Conservation (phyloP, 2,113 vertebrate genomes). For the Polypterus senegalus region DNA sequence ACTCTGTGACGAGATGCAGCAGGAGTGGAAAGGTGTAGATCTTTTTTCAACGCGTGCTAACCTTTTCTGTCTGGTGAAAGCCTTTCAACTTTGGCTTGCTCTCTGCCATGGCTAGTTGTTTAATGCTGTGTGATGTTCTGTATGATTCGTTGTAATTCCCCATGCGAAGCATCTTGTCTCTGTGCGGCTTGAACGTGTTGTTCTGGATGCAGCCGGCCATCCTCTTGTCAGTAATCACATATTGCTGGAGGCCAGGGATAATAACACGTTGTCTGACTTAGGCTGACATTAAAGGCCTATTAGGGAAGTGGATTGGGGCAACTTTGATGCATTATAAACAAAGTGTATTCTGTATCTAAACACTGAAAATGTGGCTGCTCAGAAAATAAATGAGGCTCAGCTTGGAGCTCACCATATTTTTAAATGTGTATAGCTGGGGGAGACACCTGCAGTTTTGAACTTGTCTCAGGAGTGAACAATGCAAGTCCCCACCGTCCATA, state of each 20-base stretch:
- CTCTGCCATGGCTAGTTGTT: background rate
- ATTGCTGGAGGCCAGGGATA: background rate
- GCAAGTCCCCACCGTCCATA: too few species aligned
- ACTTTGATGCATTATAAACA: background rate
- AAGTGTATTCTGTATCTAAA: too few species aligned
- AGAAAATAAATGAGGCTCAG: too few species aligned
- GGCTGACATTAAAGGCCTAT: slow-evolving; percentile 7
- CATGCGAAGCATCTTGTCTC: background rate
- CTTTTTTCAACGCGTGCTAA: too few species aligned
- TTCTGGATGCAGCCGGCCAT: background rate
- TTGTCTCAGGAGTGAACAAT: too few species aligned
- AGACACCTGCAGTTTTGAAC: too few species aligned
- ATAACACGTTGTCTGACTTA: background rate
- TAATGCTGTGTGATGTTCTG: background rate
- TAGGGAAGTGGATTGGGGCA: slow-evolving; percentile 1
- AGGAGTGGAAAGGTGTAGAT: too few species aligned
- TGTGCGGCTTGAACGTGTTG: background rate
- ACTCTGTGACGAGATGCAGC: too few species aligned
- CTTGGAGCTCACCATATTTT: too few species aligned
- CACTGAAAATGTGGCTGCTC: too few species aligned
- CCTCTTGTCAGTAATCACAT: slow-evolving; percentile 5
- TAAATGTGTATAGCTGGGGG: too few species aligned
- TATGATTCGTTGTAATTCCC: background rate
- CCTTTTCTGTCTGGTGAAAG: background rate
- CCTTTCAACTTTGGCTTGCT: background rate